phyloP scores from a whole-genome alignment of 2,888 invertebrate genomes.

The Eremobia ochroleuca region DNA sequence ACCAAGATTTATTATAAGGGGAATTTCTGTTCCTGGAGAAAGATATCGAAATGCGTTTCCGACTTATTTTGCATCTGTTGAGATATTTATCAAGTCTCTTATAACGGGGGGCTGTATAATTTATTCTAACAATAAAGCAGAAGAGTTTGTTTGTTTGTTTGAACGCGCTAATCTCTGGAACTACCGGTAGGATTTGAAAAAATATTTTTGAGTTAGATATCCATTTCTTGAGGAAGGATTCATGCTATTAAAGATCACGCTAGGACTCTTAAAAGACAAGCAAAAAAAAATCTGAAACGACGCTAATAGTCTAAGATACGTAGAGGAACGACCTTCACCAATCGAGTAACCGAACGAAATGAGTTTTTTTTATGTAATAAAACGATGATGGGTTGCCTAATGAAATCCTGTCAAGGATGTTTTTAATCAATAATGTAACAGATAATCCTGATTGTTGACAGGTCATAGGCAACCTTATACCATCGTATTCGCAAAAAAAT shows the following conservation, averaged over 20 bases:
- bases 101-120: background rate
- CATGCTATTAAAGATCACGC: background rate
- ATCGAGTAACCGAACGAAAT: no score
- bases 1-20: slow-evolving; percentile 36
- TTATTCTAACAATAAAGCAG: background rate
- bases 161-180: background rate
- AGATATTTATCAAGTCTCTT: slow-evolving; percentile 13
- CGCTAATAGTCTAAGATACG: no score
- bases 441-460: no score
- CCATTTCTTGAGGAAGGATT: background rate
- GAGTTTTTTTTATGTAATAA: no score
- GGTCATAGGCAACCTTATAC: no score
- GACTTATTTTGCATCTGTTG: slow-evolving; percentile 13
- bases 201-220: background rate
- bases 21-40: slow-evolving; percentile 25
- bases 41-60: slow-evolving; percentile 13
- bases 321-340: no score
- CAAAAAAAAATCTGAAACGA: no score
- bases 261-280: background rate
- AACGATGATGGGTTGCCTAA: no score
- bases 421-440: no score
- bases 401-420: no score
- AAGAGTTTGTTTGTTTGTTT: background rate
- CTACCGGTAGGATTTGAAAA: no score
- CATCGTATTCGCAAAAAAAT: no score